These are phyloP conservation scores for Manacus vitellinus DNA, from an alignment of 2,113 vertebrate species.

Conservation along the genomic window DNA sequence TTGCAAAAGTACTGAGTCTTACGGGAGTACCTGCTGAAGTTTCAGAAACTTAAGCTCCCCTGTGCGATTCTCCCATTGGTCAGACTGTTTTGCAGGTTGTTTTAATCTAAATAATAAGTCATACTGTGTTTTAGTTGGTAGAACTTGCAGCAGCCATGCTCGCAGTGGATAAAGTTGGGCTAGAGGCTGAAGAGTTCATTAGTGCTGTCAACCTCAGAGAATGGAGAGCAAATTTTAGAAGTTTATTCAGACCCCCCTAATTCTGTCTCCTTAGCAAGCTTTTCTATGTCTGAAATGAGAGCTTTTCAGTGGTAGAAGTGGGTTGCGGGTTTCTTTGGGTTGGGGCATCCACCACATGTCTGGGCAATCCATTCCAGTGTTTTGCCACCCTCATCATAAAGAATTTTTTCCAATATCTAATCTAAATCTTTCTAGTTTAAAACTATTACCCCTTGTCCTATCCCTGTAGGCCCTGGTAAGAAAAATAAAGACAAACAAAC, in stretches of 20 bases:
- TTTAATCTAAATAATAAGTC: background rate
- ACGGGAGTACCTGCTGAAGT: background rate
- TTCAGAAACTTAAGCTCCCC: background rate
- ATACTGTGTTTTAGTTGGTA: background rate
- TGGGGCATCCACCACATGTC: background rate
- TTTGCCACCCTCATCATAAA: background rate
- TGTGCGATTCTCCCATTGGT: background rate
- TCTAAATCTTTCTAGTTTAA: background rate
- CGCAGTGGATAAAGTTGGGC: background rate
- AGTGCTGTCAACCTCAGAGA: background rate
- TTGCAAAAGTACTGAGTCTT: background rate
- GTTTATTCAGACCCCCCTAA: background rate
- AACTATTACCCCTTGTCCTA: background rate
- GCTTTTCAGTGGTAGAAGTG: background rate
- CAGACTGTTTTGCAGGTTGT: background rate
- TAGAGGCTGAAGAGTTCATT: background rate
- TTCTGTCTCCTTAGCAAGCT: background rate
- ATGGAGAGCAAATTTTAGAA: background rate
- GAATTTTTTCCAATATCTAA: background rate
- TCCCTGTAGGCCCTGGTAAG: background rate
- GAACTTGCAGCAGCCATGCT: background rate
- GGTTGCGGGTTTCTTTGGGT: background rate
- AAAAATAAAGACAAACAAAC: background rate
- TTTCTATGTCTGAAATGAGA: background rate
- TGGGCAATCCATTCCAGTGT: background rate